A percentile compares a stretch with the other conserved stretches of the same genome.
Conservation (phyloP, 1,140 invertebrate genomes). For the Sinella curviseta region DNA sequence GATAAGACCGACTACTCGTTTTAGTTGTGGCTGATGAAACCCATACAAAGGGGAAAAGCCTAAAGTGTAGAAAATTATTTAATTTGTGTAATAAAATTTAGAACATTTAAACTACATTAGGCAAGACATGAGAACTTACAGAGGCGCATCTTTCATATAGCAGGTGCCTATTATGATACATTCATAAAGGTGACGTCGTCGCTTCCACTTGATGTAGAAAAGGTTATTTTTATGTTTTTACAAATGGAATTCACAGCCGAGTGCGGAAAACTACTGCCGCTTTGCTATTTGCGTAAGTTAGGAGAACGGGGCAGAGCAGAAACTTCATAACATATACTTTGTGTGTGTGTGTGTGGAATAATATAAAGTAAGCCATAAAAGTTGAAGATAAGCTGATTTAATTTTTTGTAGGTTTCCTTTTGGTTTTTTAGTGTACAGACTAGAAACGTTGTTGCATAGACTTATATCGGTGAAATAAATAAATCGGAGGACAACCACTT, state of each 20-base stretch:
- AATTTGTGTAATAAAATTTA: conserved; percentile 21
- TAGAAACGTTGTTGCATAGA: background rate
- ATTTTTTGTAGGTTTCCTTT: background rate
- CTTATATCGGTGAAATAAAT: background rate
- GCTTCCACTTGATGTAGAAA: too few relatives aligned
- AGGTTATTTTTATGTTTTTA: too few relatives aligned
- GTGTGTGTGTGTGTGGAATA: conserved; percentile 2
- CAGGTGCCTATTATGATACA: too few relatives aligned
- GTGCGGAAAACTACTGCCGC: too few relatives aligned
- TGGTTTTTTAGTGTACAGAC: background rate
- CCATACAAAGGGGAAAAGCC: background rate
- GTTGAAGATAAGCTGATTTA: background rate
- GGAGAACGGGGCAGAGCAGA: too few relatives aligned
- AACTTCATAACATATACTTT: background rate
- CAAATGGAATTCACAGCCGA: too few relatives aligned
- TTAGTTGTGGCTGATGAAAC: background rate
- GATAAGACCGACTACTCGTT: background rate
- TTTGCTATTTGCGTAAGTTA: too few relatives aligned
- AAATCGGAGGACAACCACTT: background rate
- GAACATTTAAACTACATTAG: conserved; percentile 27
- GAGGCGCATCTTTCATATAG: background rate
- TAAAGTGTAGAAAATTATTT: conserved; percentile 22
- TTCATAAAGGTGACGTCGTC: too few relatives aligned
- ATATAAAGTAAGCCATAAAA: conserved; percentile 20
- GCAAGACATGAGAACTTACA: conserved; percentile 15